Percentiles rank a stretch among this genome's conserved stretches.
phyloP scores from a whole-genome alignment of 2,797 vertebrate genomes.

The Astyanax mexicanus region DNA sequence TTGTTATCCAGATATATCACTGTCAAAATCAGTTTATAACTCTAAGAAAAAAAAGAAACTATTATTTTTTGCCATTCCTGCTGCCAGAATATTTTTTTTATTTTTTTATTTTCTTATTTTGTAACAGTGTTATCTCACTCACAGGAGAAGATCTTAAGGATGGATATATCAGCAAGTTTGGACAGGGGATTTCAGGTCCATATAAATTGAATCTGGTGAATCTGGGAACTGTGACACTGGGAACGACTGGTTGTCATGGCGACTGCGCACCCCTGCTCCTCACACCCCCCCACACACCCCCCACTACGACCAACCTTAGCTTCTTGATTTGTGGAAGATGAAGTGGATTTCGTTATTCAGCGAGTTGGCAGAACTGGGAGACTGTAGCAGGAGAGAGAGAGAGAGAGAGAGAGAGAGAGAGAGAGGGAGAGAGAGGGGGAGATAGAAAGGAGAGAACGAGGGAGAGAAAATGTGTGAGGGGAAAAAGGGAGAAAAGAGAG shows the following conservation, averaged over 20 bases:
- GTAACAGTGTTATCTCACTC: too few species aligned
- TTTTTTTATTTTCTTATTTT: too few species aligned
- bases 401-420: background rate
- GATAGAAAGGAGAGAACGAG: background rate
- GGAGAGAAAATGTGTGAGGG: background rate
- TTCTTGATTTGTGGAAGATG: constrained; percentile 21
- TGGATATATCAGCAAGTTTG: background rate
- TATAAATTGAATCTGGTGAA: background rate
- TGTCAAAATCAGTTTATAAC: too few species aligned
- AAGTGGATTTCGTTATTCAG: constrained; percentile 13
- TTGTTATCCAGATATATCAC: too few species aligned
- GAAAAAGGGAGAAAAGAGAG: background rate
- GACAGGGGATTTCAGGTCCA: background rate
- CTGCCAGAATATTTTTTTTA: too few species aligned
- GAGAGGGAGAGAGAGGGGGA: background rate
- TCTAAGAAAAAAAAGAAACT: too few species aligned
- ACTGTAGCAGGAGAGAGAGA: background rate
- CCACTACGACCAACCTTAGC: background rate
- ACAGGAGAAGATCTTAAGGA: background rate
- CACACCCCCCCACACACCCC: background rate
- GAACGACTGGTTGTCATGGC: constrained; percentile 43
- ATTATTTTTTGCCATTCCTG: too few species aligned
- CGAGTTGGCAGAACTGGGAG: background rate
- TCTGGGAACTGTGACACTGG: background rate
- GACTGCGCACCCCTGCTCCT: constrained; percentile 13